Evolutionary conservation across 2,113 vertebrate species (phyloP).

Genomic region (Tenebrosternarchus preto): DNA sequence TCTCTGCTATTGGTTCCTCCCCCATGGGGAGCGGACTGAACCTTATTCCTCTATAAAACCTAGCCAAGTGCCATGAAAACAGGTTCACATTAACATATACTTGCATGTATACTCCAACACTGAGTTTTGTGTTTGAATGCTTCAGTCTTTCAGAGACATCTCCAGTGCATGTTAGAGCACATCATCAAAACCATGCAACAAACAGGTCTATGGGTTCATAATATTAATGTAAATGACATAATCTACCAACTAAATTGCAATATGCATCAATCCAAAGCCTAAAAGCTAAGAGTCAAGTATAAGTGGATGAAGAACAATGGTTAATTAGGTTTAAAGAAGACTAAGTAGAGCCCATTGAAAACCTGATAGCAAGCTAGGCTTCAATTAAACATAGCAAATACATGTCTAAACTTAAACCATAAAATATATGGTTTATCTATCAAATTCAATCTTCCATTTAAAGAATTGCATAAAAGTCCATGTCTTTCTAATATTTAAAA

Average conservation of each 20-base stretch:
- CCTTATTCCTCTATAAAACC: neutral
- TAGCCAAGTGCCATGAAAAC: conserved; percentile 5
- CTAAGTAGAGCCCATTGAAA: conserved; percentile 28
- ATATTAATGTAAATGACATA: neutral
- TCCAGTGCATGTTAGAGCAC: neutral
- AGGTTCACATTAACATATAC: neutral
- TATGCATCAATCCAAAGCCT: neutral
- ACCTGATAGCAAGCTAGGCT: conserved; percentile 2
- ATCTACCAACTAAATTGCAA: neutral
- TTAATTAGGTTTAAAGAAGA: conserved; percentile 13
- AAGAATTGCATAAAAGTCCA: neutral
- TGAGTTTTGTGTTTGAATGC: neutral
- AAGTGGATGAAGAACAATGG: neutral
- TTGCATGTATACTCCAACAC: neutral
- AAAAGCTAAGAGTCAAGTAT: conserved; percentile 12
- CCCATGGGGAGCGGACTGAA: neutral
- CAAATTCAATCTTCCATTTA: neutral
- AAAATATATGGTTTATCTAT: neutral
- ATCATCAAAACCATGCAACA: neutral
- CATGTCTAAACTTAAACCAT: neutral
- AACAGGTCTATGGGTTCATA: neutral
- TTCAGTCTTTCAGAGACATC: neutral
- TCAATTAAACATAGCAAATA: neutral
- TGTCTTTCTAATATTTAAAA: neutral
- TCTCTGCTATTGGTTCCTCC: neutral